phyloP scores from a whole-genome alignment of 2,888 invertebrate species.

The Temnothorax ravouxi region DNA sequence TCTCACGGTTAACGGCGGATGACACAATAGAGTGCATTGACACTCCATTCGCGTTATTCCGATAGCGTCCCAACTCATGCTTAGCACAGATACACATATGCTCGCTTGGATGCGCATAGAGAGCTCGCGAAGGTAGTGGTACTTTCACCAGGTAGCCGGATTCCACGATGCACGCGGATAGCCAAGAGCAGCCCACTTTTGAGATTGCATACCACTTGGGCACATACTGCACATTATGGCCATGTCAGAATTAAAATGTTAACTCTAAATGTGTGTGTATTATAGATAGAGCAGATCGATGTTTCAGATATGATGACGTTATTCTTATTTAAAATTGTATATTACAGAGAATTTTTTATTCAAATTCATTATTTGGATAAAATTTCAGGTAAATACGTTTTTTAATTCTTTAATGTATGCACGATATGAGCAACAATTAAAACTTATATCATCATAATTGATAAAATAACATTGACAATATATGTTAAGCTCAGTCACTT shows the following conservation, averaged over 20 bases:
- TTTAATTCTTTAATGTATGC: neutral
- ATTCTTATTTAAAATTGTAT: neutral
- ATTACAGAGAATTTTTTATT: neutral
- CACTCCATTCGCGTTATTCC: constrained; percentile 77
- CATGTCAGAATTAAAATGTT: constrained; percentile 56
- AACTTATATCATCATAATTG: constrained; percentile 73
- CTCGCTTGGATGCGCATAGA: constrained; percentile 49
- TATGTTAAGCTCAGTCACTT: neutral
- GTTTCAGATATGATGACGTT: neutral
- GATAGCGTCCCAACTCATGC: constrained; percentile 74
- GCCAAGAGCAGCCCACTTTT: constrained; percentile 77
- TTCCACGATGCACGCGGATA: constrained; percentile 75
- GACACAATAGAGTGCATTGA: constrained; percentile 82
- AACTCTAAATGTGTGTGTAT: neutral
- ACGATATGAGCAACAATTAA: constrained; percentile 59
- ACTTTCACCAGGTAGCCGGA: constrained; percentile 77
- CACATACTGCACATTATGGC: constrained; percentile 70
- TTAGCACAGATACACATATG: constrained; percentile 59
- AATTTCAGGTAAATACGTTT: neutral
- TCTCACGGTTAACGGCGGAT: constrained; percentile 79
- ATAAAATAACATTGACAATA: neutral
- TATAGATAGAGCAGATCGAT: neutral
- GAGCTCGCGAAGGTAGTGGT: constrained; percentile 73
- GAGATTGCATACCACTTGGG: constrained; percentile 71
- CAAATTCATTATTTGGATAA: neutral